Base-by-base conservation (phyloP, 2,888 invertebrate genomes). In the Brachylomia viminalis region DNA sequence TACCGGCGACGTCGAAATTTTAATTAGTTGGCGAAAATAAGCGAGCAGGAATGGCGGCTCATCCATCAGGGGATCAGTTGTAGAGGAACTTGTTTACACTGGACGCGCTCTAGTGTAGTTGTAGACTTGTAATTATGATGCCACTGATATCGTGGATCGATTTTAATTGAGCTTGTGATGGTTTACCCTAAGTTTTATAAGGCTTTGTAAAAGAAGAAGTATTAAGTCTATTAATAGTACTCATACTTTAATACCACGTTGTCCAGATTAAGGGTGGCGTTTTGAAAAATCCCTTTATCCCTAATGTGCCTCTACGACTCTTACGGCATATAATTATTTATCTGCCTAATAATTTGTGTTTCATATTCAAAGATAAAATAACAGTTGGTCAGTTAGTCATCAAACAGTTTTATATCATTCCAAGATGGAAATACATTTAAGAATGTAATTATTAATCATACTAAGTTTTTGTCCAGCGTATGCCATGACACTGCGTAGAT, bases 21-120 rank as follows among this genome's bases (percentile, higher is more conserved):
- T 92, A 92, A 92, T 92, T 92, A 92, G 89, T 90, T 89, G 83
- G 89, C 82, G 80, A 88, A 84, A 87, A 87, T 85, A 82, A 79
- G 74, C 77, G 72, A 77, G 69, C 68, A 13, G 52, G 65, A 67
- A 69, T 66, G 72, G 58, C 33, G 62, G 64, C 75, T 84, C 89
- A 87, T 90, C 84, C 86, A 88, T 89, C 89, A 88, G 20, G n/a
- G 38, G 80, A 80, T 72, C 82, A 74, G 71, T 67, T 56, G 52
- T 52, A 70, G 56, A 59, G 56, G 52, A 88, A 87, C 88, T 77
- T 88, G 86, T 87, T 88, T 88, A 73, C 80, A 72, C 85, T 82
- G 71, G 73, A 61, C 78, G 33, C 69, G 66, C 52, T 67, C 76
- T 69, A 82, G 85, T 66, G 64, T 67, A 59, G 52, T n/a, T 54